phyloP scores from a whole-genome alignment of 2,797 vertebrate species.

The Anabacerthia variegaticeps region DNA sequence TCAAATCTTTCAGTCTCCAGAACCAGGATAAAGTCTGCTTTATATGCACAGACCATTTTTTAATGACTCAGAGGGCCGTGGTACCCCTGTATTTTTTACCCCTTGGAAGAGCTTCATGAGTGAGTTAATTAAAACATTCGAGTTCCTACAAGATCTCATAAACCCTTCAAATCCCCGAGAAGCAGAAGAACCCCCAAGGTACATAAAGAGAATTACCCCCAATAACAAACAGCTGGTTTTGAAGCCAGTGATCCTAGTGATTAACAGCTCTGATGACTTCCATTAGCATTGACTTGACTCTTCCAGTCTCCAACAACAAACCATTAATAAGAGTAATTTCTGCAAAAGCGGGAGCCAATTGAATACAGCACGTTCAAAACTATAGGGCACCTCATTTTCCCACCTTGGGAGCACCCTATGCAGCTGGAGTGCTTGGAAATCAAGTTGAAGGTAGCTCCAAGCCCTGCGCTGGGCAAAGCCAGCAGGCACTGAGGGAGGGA shows the following conservation, averaged over 20 bases:
- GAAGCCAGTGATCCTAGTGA: neutral
- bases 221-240: constrained; percentile 6
- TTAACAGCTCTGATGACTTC: constrained; percentile 33
- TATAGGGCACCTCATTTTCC: neutral
- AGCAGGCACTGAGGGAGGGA: neutral
- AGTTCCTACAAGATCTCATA: neutral
- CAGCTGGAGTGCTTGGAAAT: neutral
- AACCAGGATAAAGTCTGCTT: neutral
- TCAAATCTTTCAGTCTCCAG: neutral
- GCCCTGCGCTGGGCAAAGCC: neutral
- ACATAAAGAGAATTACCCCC: constrained; percentile 21
- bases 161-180: neutral
- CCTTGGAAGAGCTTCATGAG: neutral
- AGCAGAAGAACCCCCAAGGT: neutral
- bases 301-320: constrained; percentile 12
- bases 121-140: neutral
- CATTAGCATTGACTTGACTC: constrained; percentile 9
- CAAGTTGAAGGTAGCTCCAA: neutral
- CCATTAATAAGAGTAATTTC: constrained; percentile 43
- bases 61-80: neutral
- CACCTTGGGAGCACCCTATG: neutral
- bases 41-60: neutral
- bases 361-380: neutral
- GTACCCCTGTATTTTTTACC: neutral
- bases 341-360: constrained; percentile 24